These are phyloP conservation scores for Amphibalanus amphitrite DNA, from an alignment of 1,140 invertebrate species.

Conservation along the genomic window DNA sequence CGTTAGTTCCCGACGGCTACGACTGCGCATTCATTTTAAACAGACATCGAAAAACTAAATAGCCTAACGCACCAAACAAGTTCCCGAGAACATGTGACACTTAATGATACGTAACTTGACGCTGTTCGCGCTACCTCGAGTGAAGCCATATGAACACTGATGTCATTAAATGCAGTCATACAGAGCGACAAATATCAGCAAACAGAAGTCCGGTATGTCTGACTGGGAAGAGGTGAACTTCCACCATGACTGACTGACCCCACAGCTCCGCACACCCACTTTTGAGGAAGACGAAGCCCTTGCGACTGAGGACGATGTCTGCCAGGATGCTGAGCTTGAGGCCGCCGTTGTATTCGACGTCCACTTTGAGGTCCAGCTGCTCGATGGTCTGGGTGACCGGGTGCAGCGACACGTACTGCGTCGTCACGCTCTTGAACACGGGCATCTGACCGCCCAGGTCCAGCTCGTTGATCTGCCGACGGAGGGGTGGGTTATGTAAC, in stretches of 20 bases:
- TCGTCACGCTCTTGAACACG: slow-evolving; percentile 56
- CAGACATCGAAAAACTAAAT: too few species aligned
- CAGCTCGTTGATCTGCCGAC: slow-evolving; percentile 58
- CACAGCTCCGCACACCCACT: slow-evolving; percentile 82
- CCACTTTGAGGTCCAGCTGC: slow-evolving; percentile 61
- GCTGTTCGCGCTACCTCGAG: too few species aligned
- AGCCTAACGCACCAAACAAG: too few species aligned
- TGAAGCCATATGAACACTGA: too few species aligned
- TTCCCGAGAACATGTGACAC: too few species aligned
- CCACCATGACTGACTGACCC: slow-evolving; percentile 75
- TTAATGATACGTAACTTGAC: too few species aligned
- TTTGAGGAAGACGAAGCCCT: slow-evolving; percentile 65
- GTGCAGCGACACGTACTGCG: slow-evolving; percentile 60
- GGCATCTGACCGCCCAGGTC: slow-evolving; percentile 75
- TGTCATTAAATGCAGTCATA: too few species aligned
- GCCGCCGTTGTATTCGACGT: slow-evolving; percentile 75
- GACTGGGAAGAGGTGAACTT: slow-evolving; percentile 70
- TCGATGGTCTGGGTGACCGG: slow-evolving; percentile 56
- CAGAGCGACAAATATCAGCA: too few species aligned
- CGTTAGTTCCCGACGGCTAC: too few species aligned
- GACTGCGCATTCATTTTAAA: too few species aligned
- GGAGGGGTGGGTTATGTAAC: too few species aligned
- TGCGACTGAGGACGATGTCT: slow-evolving; percentile 67
- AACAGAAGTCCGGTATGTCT: too few species aligned
- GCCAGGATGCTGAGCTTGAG: slow-evolving; percentile 65